Evolutionary conservation across 2,797 vertebrate species (phyloP), one percentile per base, ranked within the genome.

Genomic region (Chelidonichthys spinosus): DNA sequence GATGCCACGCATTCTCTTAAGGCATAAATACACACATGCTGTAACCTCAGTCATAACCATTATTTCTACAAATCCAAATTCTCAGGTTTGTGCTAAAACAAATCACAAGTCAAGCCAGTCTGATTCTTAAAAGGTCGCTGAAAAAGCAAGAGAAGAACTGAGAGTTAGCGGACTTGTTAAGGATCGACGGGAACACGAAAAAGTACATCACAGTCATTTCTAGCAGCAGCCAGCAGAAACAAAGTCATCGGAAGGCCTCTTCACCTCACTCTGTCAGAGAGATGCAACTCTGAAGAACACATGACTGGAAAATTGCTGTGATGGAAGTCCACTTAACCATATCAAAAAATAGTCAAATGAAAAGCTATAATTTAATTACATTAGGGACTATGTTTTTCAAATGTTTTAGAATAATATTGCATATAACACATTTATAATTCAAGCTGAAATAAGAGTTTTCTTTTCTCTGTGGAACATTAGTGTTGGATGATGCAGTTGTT

Each of bases 231-330:
- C 76, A 68, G 74, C 75, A 84, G 76, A 74, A 62, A 86, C 81
- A 86, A 70, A 87, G 82, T 89, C 74, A 42, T 69, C 74, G 69
- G 46, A 49, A 67, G 67, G 53, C 62, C 85, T 76, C 86, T 89
- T 82, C 66, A 83, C 74, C 61, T 80, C 58, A 1, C 67, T 71
- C 54, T 49, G 40, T 82, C 66, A 76, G 71, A 85, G 62, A 78
- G 44, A 79, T 9, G 66, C 49, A 59, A 44, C 76, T 68, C 61
- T 47, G 68, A 74, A 33, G n/a, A 53, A 46, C 43, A 79, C 62
- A 72, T 65, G 66, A 77, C 32, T 43, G 58, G 49, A 50, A 25
- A 0, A 35, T 32, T 15, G 32, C 4, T 43, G 32, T 54, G 60
- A 54, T 70, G 39, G 36, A 59, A 69, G 69, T 63, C 39, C 50